Percentiles rank a stretch among this genome's conserved stretches.
Evolutionary conservation across 2,888 invertebrate genomes (phyloP).

Genomic region (Drosophila meridionalis): DNA sequence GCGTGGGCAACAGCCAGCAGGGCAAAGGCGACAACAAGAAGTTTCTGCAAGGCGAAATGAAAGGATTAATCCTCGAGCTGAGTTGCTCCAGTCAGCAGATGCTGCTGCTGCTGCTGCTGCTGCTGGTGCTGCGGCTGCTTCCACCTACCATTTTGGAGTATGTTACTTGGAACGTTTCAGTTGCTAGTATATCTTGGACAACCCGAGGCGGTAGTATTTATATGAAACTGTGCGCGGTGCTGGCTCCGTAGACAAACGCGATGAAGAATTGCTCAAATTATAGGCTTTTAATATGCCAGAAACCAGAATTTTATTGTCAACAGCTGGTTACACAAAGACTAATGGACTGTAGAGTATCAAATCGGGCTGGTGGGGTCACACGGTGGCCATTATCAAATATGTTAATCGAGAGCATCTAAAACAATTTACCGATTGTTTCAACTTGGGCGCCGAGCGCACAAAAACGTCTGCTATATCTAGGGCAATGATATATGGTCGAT

Average conservation of each 20-base stretch:
- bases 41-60: constrained; percentile 61
- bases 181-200: constrained; percentile 56
- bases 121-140: background rate
- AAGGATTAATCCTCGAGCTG: constrained; percentile 21
- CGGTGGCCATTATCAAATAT: background rate
- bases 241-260: constrained; percentile 8
- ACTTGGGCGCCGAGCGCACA: background rate
- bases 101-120: background rate
- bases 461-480: background rate
- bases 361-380: background rate
- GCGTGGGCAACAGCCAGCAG: constrained; percentile 72
- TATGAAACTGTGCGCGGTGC: constrained; percentile 41
- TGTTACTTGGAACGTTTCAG: constrained; percentile 61
- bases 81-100: background rate
- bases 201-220: constrained; percentile 55
- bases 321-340: constrained; percentile 52
- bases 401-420: background rate
- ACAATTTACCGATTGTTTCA: constrained; percentile 5
- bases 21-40: constrained; percentile 73
- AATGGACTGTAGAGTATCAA: constrained; percentile 49
- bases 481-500: background rate
- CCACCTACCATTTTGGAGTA: constrained; percentile 64
- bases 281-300: constrained; percentile 76
- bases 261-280: constrained; percentile 67
- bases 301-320: constrained; percentile 74